Base-by-base conservation (phyloP, 2,797 vertebrate species). In the Oryzias sinensis region DNA sequence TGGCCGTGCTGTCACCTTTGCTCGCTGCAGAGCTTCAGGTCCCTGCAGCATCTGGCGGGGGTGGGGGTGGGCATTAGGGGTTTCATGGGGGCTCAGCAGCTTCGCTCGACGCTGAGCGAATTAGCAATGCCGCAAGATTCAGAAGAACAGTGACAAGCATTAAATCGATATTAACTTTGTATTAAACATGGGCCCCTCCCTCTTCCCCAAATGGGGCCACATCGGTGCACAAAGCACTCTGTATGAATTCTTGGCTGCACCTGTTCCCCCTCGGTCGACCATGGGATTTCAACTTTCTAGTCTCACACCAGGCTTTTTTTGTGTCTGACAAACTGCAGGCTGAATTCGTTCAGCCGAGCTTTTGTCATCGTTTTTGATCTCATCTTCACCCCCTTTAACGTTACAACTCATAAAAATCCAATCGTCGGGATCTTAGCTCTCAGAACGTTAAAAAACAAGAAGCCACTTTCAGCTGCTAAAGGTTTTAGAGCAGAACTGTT, bases 131-230 rank as follows among this genome's bases (percentile, higher is more conserved):
- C 79, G 64, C 72, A 68, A 78, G 82, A 88, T 79, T 88, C 83
- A 87, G 78, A 88, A 63, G 81, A 86, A 79, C 69, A 47, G 81
- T 93, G 92, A 93, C 91, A 92, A 93, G 91, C 91, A 93, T 93
- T 93, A 93, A 92, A 93, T 93, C 75, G 88, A 93, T 92, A 93
- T 93, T 93, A 93, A 93, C 91, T 92, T 88, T 88, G 87, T 90
- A 91, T 93, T 93, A 91, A 91, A 92, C 92, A 90, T 87, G 87
- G 80, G 80, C 74, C 85, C 88, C 84, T 83, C 87, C 87, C 64
- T 77, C 69, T 69, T 65, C 58, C 76, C 78, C 56, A 59, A 81
- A 78, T 81, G 80, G 75, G 80, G 85, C 83, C 87, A 87, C 68
- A 71, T 89, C 71, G 44, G 62, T 37, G 75, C 83, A 91, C 91